Evolutionary conservation across 1,140 invertebrate genomes (phyloP), one percentile per base, ranked within the genome.

Genomic region (Phenacoccus solenopsis): DNA sequence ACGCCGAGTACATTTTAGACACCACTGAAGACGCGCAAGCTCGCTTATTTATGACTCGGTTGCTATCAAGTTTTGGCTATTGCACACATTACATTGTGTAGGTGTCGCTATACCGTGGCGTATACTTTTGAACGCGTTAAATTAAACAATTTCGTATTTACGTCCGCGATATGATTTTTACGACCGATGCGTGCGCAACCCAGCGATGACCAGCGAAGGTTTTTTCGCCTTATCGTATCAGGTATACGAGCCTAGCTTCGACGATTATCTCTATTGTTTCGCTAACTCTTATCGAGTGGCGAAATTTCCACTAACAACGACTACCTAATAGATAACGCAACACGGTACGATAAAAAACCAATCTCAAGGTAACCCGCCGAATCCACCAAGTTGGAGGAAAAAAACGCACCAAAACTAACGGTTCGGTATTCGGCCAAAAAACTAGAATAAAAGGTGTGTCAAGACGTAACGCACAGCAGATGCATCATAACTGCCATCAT

Each of bases 71-170:
- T 49, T 49, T 49, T 49, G 38, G 38, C 38, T 10, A 49, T 49
- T 49, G 38, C 38, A 49, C 38, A 49, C 5, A n/a, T 2, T 49
- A 49, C 38, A 49, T 49, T 49, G 38, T 49, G 38, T 49, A 49
- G 38, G 38, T 49, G 38, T 49, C 38, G 38, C 38, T 49, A n/a
- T n/a, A n/a, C n/a, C n/a, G n/a, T n/a, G n/a, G n/a, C n/a, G n/a
- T n/a, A n/a, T n/a, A n/a, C n/a, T 49, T 49, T 49, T 49, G 20
- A 49, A 49, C 20, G 38, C 38, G 13, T 49, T 49, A 49, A 49
- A 49, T 49, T 49, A 49, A 49, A 49, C 38, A 49, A 49, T 49
- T 49, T 49, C 38, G 38, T 49, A 49, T 49, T 49, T 49, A 49
- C 20, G 38, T n/a, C 12, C 38, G 38, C n/a, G n/a, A 32, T 32